Base-by-base conservation (phyloP, 2,888 invertebrate genomes). In the Netelia inedita region DNA sequence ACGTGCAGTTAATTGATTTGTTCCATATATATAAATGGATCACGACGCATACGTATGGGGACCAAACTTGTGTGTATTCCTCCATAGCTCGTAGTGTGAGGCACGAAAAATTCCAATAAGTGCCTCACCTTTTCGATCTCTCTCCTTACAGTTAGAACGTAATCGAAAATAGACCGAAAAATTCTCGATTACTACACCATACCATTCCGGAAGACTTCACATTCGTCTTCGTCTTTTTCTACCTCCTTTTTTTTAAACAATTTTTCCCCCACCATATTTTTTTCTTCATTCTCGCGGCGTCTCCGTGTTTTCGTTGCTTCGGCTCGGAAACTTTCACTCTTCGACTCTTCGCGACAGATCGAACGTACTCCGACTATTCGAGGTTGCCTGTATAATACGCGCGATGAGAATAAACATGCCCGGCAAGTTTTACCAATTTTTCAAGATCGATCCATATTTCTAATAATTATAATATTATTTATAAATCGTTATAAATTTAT, bases 151-250 rank as follows among this genome's bases (percentile, higher is more conserved):
- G 28, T 1, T 53, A 28, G 65, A 65, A 16, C 2, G n/a, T 23
- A 10, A 14, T 21, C 35, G 19, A 72, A 46, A 43, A 28, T 2
- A 41, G n/a, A 72, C 57, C 35, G 57, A 79, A 79, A 73, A 66
- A 41, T 55, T 50, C 66, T 50, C 72, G 41, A 79, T 79, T 65
- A 72, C 57, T 66, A 66, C 68, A 63, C 5, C 6, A 6, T 59
- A 46, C 8, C 80, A 68, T 68, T 59, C 59, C 80, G 73, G 71
- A 79, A 59, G 63, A 50, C 73, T 46, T 59, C 61, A n/a, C 43
- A 21, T 73, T 61, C n/a, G 3, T 72, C 73, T 55, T 55, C 55
- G 41, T 50, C 50, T 21, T n/a, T 50, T 23, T 55, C 19, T 55
- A 55, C 65, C 50, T 75, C 19, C 11, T 35, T 74, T 63, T 73